These are phyloP conservation scores for Dynastes maya DNA, from an alignment of 2,888 invertebrate species.

Conservation along the genomic window DNA sequence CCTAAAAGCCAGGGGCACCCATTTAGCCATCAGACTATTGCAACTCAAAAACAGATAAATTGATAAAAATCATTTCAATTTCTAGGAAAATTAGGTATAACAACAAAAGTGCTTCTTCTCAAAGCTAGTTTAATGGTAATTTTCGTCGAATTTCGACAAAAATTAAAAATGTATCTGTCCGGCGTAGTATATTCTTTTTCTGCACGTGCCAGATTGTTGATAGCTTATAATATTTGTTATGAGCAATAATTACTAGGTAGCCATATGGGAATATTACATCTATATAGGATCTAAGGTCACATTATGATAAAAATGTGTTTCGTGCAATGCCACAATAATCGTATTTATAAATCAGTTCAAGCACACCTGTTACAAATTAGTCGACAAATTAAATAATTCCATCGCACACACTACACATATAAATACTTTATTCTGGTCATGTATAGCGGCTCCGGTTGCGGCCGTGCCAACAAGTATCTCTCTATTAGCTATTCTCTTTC, in stretches of 20 bases:
- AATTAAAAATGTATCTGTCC: neutral
- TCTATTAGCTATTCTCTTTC: slow-evolving; percentile 54
- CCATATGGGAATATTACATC: neutral
- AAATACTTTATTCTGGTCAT: slow-evolving; percentile 55
- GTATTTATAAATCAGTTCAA: slow-evolving; percentile 50
- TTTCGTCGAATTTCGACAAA: neutral
- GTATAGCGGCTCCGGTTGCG: slow-evolving; percentile 51
- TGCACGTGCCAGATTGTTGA: neutral
- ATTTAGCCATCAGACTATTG: no score
- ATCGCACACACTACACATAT: slow-evolving; percentile 55
- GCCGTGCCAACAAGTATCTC: slow-evolving; percentile 53
- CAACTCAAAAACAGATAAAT: no score
- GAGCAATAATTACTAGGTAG: neutral
- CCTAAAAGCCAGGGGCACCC: no score
- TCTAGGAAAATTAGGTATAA: no score
- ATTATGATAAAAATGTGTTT: slow-evolving; percentile 12
- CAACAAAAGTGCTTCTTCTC: no score
- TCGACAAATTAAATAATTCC: slow-evolving; percentile 58
- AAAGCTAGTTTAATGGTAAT: no score
- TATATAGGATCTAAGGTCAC: neutral
- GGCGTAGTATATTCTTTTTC: neutral
- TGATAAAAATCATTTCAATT: no score
- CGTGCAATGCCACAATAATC: slow-evolving; percentile 53
- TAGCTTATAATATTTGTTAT: neutral
- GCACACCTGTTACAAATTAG: slow-evolving; percentile 58